Evolutionary conservation across 1,140 invertebrate species (phyloP).

Genomic region (Planococcus citri): DNA sequence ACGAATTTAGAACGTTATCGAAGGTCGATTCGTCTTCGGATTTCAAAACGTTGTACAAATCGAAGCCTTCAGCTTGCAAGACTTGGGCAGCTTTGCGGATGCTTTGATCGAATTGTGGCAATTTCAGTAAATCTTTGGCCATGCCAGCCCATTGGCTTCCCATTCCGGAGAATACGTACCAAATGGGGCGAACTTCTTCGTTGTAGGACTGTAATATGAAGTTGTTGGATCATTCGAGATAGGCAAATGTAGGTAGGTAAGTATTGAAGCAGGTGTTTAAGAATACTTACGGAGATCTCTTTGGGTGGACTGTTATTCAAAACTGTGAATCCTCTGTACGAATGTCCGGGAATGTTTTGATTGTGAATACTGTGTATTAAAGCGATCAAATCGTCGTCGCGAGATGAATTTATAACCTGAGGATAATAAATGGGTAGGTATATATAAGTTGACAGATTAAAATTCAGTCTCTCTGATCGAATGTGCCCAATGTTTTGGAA

Average conservation of each 20-base stretch:
- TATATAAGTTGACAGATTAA: too few species aligned
- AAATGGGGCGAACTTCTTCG: constrained; percentile 52
- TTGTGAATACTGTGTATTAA: constrained; percentile 62
- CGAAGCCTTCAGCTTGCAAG: constrained; percentile 60
- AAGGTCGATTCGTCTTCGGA: constrained; percentile 60
- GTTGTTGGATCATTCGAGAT: too few species aligned
- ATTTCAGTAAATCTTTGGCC: constrained; percentile 66
- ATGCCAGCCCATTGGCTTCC: constrained; percentile 93
- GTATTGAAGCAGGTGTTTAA: too few species aligned
- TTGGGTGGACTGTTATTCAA: constrained; percentile 40
- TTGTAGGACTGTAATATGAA: neutral
- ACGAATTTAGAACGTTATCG: constrained; percentile 73
- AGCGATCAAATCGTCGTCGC: constrained; percentile 62
- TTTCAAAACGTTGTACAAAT: constrained; percentile 67
- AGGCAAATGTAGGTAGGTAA: too few species aligned
- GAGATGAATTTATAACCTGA: constrained; percentile 37
- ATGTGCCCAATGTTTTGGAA: too few species aligned
- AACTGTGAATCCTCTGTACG: constrained; percentile 62
- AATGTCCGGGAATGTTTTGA: constrained; percentile 52
- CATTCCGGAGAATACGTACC: constrained; percentile 94
- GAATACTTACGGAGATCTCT: constrained; percentile 38
- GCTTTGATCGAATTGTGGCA: constrained; percentile 65
- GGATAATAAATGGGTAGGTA: too few species aligned
- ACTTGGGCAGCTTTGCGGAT: constrained; percentile 61
- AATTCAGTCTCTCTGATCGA: too few species aligned